A percentile compares a stretch with the other conserved stretches of the same genome.
Evolutionary conservation across 1,140 invertebrate genomes (phyloP).

Genomic region (Megalopta genalis): DNA sequence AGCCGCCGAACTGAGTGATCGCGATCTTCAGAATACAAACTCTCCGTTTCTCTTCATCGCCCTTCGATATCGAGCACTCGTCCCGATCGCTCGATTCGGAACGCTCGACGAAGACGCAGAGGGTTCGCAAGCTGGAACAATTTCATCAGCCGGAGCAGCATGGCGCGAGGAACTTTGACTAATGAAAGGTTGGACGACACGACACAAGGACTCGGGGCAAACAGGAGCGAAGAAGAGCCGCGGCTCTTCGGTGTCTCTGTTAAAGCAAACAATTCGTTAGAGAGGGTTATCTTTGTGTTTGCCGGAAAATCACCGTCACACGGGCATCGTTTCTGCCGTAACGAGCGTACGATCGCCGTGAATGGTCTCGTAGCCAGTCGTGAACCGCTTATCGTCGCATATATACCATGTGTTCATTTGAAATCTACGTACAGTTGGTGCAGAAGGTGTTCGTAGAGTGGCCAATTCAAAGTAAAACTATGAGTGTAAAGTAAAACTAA

Average conservation of each 20-base stretch:
- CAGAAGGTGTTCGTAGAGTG: no score
- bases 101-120: no score
- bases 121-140: not conserved
- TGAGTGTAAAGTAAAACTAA: no score
- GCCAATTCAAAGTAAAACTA: no score
- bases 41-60: no score
- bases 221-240: conserved; percentile 10
- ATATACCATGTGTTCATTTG: not conserved
- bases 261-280: conserved; percentile 30
- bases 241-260: not conserved
- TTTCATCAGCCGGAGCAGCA: not conserved
- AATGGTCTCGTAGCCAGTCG: conserved; percentile 8
- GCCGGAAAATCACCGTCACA: not conserved
- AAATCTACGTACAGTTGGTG: no score
- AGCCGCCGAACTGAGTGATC: no score
- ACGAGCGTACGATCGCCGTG: conserved; percentile 20
- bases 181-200: not conserved
- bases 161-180: not conserved
- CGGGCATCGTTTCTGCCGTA: conserved; percentile 18
- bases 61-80: no score
- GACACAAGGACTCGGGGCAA: not conserved
- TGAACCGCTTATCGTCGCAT: conserved; percentile 3
- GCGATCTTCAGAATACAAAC: no score
- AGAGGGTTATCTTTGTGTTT: not conserved
- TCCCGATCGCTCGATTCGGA: no score